These are phyloP conservation scores for Eupeodes luniger DNA, from an alignment of 2,888 invertebrate genomes.

Conservation along the genomic window DNA sequence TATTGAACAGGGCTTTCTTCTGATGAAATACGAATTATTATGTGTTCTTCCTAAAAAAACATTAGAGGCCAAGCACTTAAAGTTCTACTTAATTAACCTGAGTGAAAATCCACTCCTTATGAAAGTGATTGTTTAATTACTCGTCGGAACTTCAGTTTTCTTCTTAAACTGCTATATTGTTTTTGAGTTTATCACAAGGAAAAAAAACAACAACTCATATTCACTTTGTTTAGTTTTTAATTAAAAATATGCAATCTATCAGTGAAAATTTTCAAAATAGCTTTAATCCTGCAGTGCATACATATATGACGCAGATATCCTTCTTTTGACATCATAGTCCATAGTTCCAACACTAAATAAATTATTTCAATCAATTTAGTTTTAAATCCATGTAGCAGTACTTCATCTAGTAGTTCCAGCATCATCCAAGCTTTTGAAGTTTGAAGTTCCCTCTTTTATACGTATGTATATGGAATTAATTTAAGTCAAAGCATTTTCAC, in stretches of 20 bases:
- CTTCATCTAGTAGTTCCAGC: neutral
- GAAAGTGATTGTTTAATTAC: no score
- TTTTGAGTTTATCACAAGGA: no score
- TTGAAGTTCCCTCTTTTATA: neutral
- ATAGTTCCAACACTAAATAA: neutral
- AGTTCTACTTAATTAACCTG: no score
- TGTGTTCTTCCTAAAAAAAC: no score
- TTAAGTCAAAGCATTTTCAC: neutral
- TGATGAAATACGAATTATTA: no score
- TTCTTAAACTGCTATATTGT: no score
- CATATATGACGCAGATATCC: neutral
- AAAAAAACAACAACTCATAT: no score
- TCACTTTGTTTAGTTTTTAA: neutral
- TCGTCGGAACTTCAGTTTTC: no score
- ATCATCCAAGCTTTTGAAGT: neutral
- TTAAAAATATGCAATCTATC: conserved; percentile 4
- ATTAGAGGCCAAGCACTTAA: no score
- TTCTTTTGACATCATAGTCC: neutral
- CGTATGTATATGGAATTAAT: neutral
- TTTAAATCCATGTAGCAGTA: neutral
- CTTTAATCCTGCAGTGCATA: neutral
- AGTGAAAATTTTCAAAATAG: neutral
- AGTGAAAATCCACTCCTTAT: no score
- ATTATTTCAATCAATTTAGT: conserved; percentile 6
- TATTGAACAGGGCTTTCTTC: no score